Base-by-base conservation (phyloP, 2,888 invertebrate genomes). In the Blastobasis lacticolella region DNA sequence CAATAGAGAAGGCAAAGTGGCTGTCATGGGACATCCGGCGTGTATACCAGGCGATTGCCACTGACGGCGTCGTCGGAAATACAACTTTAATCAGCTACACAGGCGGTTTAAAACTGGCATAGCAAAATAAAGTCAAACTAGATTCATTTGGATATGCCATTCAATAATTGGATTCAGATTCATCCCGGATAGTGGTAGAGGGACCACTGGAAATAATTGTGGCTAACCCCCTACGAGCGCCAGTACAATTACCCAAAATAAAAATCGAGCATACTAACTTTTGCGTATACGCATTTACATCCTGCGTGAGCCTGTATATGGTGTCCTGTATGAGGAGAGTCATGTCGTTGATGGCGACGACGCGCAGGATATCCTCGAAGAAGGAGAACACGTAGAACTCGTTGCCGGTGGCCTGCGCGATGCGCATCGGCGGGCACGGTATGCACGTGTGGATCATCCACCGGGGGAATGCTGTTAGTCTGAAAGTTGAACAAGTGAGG, bases 401-500 rank as follows among this genome's bases (percentile, higher is more conserved):
- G 52, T 82, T 85, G 55, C 86, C 86, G 0, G 83, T 92, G 42
- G 90, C 89, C 3, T 90, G 90, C 0, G 87, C 82, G 6, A 91
- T 78, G 1, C 74, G 75, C 57, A 92, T 90, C 0, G 93, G 91
- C 1, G 91, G 89, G 55, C 94, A 94, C 43, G 92, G 90, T 0
- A 95, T 69, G 66, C 97, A 97, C 0, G 94, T 94, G 8, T 92
- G 92, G 62, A 92, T 89, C 94, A 95, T 94, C 97, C 97, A 97
- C 6, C 97, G 92, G 0, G 94, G 91, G 68, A 97, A 95, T 0
- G 89, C 77, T 63, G 93, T 94, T 5, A 95, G 74, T 55, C 94
- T 94, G 66, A 5, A 42, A 42, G 42, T 5, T 7, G 42, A 5
- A 4, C 8, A n/a, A 8, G 42, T 5, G 5, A 42, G 7, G 9